Conservation (phyloP, 2,888 invertebrate species). For the Criorhina ranunculi region DNA sequence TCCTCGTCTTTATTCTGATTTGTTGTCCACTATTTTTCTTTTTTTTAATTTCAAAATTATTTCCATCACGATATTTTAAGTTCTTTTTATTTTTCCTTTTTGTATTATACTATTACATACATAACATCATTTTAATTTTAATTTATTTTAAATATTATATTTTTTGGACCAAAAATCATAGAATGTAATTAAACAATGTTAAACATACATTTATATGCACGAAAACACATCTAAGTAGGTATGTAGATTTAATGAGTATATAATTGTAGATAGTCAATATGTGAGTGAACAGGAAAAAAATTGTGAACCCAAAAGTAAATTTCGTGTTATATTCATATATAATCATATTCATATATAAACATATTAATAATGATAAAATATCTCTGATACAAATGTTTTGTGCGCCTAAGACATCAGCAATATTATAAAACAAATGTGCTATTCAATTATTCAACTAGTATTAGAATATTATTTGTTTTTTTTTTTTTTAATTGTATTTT, state of each 20-base stretch:
- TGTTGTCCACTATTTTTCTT: slow-evolving; percentile 38
- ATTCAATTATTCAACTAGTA: slow-evolving; percentile 62
- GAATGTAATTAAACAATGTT: slow-evolving; percentile 82
- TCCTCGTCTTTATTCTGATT: slow-evolving; percentile 44
- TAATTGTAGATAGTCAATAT: slow-evolving; percentile 76
- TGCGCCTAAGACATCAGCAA: slow-evolving; percentile 67
- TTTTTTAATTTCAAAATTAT: slow-evolving; percentile 39
- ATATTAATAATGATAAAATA: slow-evolving; percentile 36
- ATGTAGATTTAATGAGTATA: slow-evolving; percentile 72
- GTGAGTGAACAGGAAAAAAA: slow-evolving; percentile 57
- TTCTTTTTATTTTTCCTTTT: slow-evolving; percentile 42
- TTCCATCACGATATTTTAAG: slow-evolving; percentile 50
- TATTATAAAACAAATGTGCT: slow-evolving; percentile 72
- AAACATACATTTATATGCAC: slow-evolving; percentile 47
- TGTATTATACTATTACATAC: slow-evolving; percentile 70
- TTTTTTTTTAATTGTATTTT: slow-evolving; percentile 39
- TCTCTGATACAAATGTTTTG: slow-evolving; percentile 68
- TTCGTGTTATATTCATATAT: slow-evolving; percentile 59
- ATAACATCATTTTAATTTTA: slow-evolving; percentile 67
- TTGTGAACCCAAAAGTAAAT: slow-evolving; percentile 62
- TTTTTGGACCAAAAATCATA: slow-evolving; percentile 86
- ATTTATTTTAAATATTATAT: slow-evolving; percentile 70
- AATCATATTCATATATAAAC: slow-evolving; percentile 33
- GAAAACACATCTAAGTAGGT: slow-evolving; percentile 65
- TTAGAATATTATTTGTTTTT: slow-evolving; percentile 22